Evolutionary conservation across 2,113 vertebrate species (phyloP).

Genomic region (Gasterosteus nipponicus): DNA sequence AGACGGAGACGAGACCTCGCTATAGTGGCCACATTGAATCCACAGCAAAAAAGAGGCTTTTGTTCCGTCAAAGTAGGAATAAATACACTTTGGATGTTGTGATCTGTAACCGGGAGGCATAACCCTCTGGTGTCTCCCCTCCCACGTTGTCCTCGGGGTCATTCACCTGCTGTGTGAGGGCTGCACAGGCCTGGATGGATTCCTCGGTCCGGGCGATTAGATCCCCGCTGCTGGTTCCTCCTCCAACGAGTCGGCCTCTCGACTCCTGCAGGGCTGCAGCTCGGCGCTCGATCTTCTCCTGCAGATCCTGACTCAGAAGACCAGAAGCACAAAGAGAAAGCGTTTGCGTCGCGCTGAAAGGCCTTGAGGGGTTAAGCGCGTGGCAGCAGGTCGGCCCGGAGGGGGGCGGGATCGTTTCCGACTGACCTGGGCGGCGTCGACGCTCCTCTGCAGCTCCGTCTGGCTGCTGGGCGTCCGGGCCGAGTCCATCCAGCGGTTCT

Average conservation of each 20-base stretch:
- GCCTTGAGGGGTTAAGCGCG: not conserved
- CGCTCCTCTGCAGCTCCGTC: slow-evolving; percentile 73
- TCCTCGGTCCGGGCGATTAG: slow-evolving; percentile 45
- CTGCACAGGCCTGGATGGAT: slow-evolving; percentile 67
- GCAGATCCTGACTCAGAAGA: slow-evolving; percentile 77
- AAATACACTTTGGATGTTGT: not conserved
- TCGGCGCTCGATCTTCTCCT: slow-evolving; percentile 65
- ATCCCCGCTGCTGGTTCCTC: slow-evolving; percentile 6
- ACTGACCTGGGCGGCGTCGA: slow-evolving; percentile 85
- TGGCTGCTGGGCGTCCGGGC: slow-evolving; percentile 79
- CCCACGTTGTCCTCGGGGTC: not conserved
- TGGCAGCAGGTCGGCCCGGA: not conserved
- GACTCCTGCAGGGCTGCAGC: slow-evolving; percentile 79
- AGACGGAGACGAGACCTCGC: not conserved
- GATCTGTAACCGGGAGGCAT: not conserved
- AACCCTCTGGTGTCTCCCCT: too few relatives aligned
- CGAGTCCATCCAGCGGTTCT: slow-evolving; percentile 78
- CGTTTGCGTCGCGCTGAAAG: not conserved
- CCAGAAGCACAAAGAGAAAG: not conserved
- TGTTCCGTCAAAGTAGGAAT: not conserved
- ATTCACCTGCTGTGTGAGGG: slow-evolving; percentile 80
- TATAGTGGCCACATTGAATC: too few relatives aligned
- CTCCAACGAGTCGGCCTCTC: slow-evolving; percentile 46
- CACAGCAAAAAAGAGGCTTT: not conserved
- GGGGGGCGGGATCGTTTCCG: not conserved